Evolutionary conservation across 2,888 invertebrate genomes (phyloP), one percentile per base, ranked within the genome.

Genomic region (Torymus auratus): DNA sequence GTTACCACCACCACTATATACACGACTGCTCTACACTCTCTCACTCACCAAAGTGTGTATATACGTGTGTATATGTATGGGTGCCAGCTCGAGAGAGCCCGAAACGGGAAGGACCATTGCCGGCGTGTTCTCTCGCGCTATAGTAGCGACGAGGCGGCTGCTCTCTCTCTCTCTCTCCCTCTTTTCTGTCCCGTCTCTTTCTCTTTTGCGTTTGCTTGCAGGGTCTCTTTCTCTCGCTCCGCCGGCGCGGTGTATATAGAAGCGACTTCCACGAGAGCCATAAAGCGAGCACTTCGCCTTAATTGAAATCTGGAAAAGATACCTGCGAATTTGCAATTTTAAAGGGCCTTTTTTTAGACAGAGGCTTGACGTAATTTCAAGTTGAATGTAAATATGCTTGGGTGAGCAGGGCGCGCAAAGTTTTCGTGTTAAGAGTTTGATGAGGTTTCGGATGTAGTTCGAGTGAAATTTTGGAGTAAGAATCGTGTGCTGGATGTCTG

Each of bases 1-100:
- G 93, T 92, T 89, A 88, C 88, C 85, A 87, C 88, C 85, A 87
- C 88, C 83, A 81, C 82, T 58, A 69, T 58, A 69, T 20, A 20
- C 55, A 41, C 67, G 28, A 1, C 60, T 71, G 52, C 52, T 55
- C 52, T 41, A 41, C 41, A 14, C 53, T 60, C 17, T 55, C 55
- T 55, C 50, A 12, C 61, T 70, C 41, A 15, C n/a, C 10, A 10
- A 41, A 7, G 41, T 41, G 41, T 5, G 2, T 20, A 20, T 7
- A 7, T 41, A 7, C 7, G 7, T 41, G 7, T 7, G 41, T 41
- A 7, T 41, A 41, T 41, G 7, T 41, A 41, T 41, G 7, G 10
- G n/a, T 13, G 41, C n/a, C 50, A 52, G 52, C 4, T 41, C 50
- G 13, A 23, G 55, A 50, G 52, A 67, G 62, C 13, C 72, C 65